Percentiles rank a stretch among this genome's conserved stretches.
phyloP scores from a whole-genome alignment of 1,140 invertebrate species.

The Halictus rubicundus region DNA sequence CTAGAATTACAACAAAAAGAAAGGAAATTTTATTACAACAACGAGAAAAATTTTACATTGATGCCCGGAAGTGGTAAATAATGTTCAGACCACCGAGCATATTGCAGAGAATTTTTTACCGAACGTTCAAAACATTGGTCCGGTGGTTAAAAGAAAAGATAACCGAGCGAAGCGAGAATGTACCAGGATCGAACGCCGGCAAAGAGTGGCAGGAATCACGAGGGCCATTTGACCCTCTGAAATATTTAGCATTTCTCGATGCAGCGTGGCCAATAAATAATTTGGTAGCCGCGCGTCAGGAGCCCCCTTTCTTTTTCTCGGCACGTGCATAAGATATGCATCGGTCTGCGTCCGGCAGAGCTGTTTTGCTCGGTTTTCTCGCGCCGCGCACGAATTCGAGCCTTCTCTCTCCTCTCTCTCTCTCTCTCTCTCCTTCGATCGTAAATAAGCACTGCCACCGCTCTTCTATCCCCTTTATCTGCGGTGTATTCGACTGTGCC shows the following conservation, averaged over 20 bases:
- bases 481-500: background rate
- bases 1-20: too few species aligned
- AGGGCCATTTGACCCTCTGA: conserved; percentile 20
- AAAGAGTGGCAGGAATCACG: conserved; percentile 18
- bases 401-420: background rate
- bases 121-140: too few species aligned
- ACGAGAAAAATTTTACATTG: too few species aligned
- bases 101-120: too few species aligned
- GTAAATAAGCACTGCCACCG: conserved; percentile 32
- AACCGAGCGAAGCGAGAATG: too few species aligned
- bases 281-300: conserved; percentile 23
- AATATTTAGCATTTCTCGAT: conserved; percentile 43
- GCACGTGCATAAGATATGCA: conserved; percentile 44
- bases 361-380: conserved; percentile 48
- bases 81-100: too few species aligned
- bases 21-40: too few species aligned
- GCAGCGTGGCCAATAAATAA: conserved; percentile 42
- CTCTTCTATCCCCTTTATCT: conserved; percentile 19
- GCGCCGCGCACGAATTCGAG: conserved; percentile 38
- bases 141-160: too few species aligned
- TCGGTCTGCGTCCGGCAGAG: conserved; percentile 10
- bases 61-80: too few species aligned
- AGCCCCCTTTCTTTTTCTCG: conserved; percentile 17
- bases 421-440: conserved; percentile 38
- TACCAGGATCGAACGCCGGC: too few species aligned